These are phyloP conservation scores for Selene dorsalis DNA, from an alignment of 2,797 vertebrate species.

Conservation along the genomic window DNA sequence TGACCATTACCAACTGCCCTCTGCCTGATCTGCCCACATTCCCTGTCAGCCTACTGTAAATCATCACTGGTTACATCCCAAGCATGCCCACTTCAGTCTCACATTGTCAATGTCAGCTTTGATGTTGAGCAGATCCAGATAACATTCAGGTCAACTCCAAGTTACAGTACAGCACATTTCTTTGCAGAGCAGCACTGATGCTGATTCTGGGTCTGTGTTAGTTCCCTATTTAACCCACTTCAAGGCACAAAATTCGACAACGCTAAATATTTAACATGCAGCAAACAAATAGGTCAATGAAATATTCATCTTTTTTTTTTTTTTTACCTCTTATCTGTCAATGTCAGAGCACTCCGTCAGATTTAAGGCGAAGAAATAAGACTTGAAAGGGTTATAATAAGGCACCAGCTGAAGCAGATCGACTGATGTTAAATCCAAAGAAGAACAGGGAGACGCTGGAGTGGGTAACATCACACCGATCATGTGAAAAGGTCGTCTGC, in stretches of 20 bases:
- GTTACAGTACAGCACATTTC: constrained; percentile 67
- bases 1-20: constrained; percentile 10
- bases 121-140: constrained; percentile 73
- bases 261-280: constrained; percentile 15
- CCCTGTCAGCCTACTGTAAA: constrained; percentile 27
- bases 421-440: constrained; percentile 39
- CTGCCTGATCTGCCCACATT: constrained; percentile 13
- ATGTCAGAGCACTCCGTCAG: constrained; percentile 67
- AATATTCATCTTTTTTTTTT: constrained; percentile 18
- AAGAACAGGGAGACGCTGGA: constrained; percentile 7
- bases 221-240: constrained; percentile 35
- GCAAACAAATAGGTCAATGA: constrained; percentile 69
- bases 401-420: constrained; percentile 26
- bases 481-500: constrained; percentile 55
- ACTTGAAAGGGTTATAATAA: constrained; percentile 45
- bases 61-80: constrained; percentile 48
- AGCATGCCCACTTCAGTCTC: constrained; percentile 46
- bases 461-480: constrained; percentile 39
- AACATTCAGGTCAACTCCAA: constrained; percentile 80
- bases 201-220: constrained; percentile 40
- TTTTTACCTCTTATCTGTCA: constrained; percentile 62
- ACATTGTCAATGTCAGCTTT: constrained; percentile 59
- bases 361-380: constrained; percentile 30
- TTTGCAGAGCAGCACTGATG: constrained; percentile 58
- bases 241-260: constrained; percentile 10